phyloP scores from a whole-genome alignment of 2,113 vertebrate genomes.

The Numida meleagris region DNA sequence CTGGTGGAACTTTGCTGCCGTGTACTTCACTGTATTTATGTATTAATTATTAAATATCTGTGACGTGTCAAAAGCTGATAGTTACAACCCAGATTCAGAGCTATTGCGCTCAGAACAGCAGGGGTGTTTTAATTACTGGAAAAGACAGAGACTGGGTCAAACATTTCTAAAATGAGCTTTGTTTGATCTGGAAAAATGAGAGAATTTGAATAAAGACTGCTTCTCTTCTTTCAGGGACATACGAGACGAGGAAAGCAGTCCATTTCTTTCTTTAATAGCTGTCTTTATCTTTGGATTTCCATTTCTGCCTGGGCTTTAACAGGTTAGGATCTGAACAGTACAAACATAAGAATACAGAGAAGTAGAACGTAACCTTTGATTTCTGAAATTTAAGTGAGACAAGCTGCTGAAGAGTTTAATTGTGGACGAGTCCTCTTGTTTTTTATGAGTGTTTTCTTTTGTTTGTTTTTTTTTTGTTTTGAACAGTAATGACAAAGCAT shows the following conservation, averaged over 20 bases:
- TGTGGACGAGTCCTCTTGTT: not conserved
- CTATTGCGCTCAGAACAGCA: not conserved
- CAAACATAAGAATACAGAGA: not conserved
- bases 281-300: not conserved
- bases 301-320: not conserved
- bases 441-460: not conserved
- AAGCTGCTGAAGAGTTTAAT: not conserved
- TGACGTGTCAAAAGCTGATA: not conserved
- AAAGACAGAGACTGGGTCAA: not conserved
- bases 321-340: not conserved
- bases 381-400: not conserved
- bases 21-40: not conserved
- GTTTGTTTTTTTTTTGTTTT: not conserved
- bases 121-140: constrained; percentile 5
- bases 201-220: not conserved
- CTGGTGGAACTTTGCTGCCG: not conserved
- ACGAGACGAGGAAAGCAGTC: not conserved
- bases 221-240: not conserved
- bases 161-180: not conserved
- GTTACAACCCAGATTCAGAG: not conserved
- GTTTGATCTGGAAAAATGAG: not conserved
- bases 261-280: not conserved
- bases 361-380: not conserved
- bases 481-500: not conserved
- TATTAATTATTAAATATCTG: not conserved